Evolutionary conservation across 2,113 vertebrate species (phyloP), one percentile per base, ranked within the genome.

Genomic region (Rutilus rutilus): DNA sequence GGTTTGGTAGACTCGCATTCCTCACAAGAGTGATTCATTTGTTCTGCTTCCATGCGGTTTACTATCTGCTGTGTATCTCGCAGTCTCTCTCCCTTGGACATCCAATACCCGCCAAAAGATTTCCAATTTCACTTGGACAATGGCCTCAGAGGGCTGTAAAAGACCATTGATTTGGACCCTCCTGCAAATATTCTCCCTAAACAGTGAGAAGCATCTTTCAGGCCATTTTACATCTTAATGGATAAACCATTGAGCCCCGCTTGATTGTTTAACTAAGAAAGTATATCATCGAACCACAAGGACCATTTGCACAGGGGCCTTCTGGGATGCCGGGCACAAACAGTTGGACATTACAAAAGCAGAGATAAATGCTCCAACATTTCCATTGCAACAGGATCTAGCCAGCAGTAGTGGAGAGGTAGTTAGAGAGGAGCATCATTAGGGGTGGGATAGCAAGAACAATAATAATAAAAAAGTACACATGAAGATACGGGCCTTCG

Each of bases 231-330:
- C 87, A 91, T 92, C 90, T 91, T 93, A 92, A 93, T 92, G 88
- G 87, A 89, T 89, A 77, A 14, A 39, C 88, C 90, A 93, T 91
- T 89, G 91, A 92, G 90, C 88, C 90, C 87, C 30, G 67, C 82
- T 87, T 92, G 92, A 93, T 93, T 93, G 92, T 91, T 92, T 93
- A 89, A 92, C 90, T 80, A 89, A 85, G 81, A 86, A 90, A 88
- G 83, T 86, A 89, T 82, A 86, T 83, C 89, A 91, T 90, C 87
- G 92, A 93, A 89, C 85, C 81, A 78, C 74, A 76, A 73, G 88
- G 89, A 84, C 87, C 79, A 76, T 90, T 91, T 79, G 81, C 86
- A 87, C 91, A 84, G 64, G 82, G 87, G 84, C 88, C 90, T 83
- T 85, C 80, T 89, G 92, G 89, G 90, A 93, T 83, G 86, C 78